A percentile compares a stretch with the other conserved stretches of the same genome.
Conservation (phyloP, 2,797 vertebrate genomes). For the Okamejei kenojei region DNA sequence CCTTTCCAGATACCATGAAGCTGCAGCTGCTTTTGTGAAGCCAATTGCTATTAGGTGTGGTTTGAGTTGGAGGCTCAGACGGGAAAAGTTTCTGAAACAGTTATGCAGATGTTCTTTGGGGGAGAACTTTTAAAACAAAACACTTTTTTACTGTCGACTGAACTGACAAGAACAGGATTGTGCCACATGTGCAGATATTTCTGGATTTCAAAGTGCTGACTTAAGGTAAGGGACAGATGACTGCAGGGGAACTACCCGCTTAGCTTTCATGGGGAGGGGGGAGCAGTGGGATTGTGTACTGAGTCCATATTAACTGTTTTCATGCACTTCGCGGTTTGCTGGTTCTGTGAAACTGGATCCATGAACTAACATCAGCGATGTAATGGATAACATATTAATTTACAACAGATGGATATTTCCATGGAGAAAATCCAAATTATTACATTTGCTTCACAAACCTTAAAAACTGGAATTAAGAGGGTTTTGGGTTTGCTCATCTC, state of each 20-base stretch:
- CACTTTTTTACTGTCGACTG: not conserved
- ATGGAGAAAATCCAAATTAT: not conserved
- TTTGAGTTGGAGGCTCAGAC: not conserved
- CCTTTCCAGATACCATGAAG: slow-evolving; percentile 28
- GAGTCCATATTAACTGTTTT: not conserved
- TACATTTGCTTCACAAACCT: not conserved
- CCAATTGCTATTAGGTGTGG: slow-evolving; percentile 33
- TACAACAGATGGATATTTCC: not conserved
- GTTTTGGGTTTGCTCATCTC: not conserved
- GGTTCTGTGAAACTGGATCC: not conserved
- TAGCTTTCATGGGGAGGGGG: not conserved
- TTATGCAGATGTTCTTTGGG: slow-evolving; percentile 16
- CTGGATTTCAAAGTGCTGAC: not conserved
- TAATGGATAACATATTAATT: not conserved
- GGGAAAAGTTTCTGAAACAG: slow-evolving; percentile 10
- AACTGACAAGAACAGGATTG: not conserved
- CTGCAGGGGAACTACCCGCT: not conserved
- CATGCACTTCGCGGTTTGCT: not conserved
- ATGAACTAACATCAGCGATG: not conserved
- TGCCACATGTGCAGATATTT: not conserved
- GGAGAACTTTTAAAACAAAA: slow-evolving; percentile 4
- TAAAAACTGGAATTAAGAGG: not conserved
- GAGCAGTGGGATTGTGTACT: not conserved
- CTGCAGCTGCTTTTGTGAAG: slow-evolving; percentile 26
- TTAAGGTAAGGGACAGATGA: not conserved